Base-by-base conservation (phyloP, 2,113 vertebrate species). In the Albula goreensis region DNA sequence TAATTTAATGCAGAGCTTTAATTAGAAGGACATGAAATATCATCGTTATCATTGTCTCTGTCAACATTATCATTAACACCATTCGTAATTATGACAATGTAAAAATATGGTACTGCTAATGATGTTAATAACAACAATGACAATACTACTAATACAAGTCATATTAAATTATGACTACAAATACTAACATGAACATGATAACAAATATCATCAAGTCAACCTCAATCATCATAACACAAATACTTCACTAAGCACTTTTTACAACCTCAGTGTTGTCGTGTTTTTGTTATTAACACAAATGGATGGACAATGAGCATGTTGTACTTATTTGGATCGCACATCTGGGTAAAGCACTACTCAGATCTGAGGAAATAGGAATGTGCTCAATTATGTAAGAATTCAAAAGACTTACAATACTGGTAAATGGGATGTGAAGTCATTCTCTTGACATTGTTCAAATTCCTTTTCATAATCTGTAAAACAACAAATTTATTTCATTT, bases 361-460 rank as follows among this genome's bases (percentile, higher is more conserved):
- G 31, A 41, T 41, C 31, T 41, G 31, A 41, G 31, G 31, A 41
- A 41, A 41, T 41, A 41, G 31, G 31, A 41, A 25, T 52, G 22
- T 81, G 13, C n/a, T 22, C 22, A 17, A 50, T 80, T 80, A 53
- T 9, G 7, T 2, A 53, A 11, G 22, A 31, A 49, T 50, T 15
- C 41, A 5, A 57, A 86, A 81, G 31, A 98, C 98, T 98, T 95
- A 99, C 98, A 99, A 56, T 99, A 99, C 87, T 99, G 98, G 90
- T 98, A 98, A 78, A 98, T 96, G 17, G 98, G 98, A 89, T 99
- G 98, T 13, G 98, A 99, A 0, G 98, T 97, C 98, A 99, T 99
- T 92, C 98, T 96, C 93, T 99, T 99, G 90, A 99, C 97, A 5
- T 99, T 99, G 87, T 99, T 98, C 78, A 99, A 93, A 88, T 99